These are phyloP conservation scores for Hassar affinis DNA, from an alignment of 2,113 vertebrate genomes.

Conservation along the genomic window DNA sequence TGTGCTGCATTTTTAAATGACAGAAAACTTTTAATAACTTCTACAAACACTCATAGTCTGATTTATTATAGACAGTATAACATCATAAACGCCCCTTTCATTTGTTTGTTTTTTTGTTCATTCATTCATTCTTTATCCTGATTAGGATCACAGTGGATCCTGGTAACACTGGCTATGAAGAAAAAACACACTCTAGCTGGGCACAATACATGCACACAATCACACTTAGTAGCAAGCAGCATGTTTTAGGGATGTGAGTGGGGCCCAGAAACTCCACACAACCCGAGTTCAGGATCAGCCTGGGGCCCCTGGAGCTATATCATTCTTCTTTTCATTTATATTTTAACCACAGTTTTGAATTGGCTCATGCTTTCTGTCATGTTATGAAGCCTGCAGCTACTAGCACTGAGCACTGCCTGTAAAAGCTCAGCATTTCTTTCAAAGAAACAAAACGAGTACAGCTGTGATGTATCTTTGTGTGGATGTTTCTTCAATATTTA, in stretches of 20 bases:
- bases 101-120: neutral
- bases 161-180: neutral
- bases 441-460: neutral
- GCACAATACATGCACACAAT: neutral
- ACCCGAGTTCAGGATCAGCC: neutral
- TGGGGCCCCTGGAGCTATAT: neutral
- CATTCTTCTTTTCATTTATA: neutral
- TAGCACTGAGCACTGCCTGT: neutral
- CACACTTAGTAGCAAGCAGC: neutral
- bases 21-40: neutral
- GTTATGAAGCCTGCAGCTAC: neutral
- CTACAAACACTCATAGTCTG: neutral
- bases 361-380: neutral
- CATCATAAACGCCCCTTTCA: too few species aligned
- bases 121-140: neutral
- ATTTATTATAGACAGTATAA: neutral
- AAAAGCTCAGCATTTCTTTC: neutral
- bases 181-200: neutral
- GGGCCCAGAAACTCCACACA: neutral
- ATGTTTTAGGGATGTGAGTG: neutral
- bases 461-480: neutral
- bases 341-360: neutral
- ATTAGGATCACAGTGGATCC: too few species aligned
- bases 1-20: neutral
- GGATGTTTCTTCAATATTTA: neutral